Conservation (phyloP, 2,888 invertebrate species). For the Cyclophora albipunctata region DNA sequence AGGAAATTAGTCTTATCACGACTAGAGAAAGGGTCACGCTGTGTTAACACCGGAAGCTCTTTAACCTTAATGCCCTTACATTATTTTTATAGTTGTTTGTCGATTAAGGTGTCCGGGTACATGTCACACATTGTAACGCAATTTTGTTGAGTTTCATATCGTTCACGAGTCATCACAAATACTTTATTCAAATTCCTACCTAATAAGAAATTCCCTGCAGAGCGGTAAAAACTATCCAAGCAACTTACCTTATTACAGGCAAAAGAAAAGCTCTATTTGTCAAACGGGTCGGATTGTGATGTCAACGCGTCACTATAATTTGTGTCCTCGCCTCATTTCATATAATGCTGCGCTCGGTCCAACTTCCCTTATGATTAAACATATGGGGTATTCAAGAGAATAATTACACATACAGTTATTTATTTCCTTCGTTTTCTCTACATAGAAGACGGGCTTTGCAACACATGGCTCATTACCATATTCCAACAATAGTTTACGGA, state of each 20-base stretch:
- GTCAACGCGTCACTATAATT: conserved; percentile 35
- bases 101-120: background rate
- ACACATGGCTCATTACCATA: too few relatives aligned
- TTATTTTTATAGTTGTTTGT: background rate
- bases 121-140: background rate
- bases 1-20: conserved; percentile 37
- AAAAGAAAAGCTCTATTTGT: too few relatives aligned
- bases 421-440: background rate
- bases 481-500: too few relatives aligned
- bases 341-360: conserved; percentile 34
- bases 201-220: too few relatives aligned
- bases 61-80: conserved; percentile 13
- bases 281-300: conserved; percentile 27
- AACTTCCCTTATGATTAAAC: too few relatives aligned
- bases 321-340: conserved; percentile 24
- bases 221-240: too few relatives aligned
- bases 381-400: too few relatives aligned
- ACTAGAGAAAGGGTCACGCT: conserved; percentile 25
- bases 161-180: too few relatives aligned
- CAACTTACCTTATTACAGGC: too few relatives aligned
- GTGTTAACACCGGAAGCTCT: conserved; percentile 31
- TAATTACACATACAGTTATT: too few relatives aligned
- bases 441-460: too few relatives aligned
- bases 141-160: conserved; percentile 1
- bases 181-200: too few relatives aligned